Base-by-base conservation (phyloP, 2,888 invertebrate genomes). In the Apamea monoglypha region DNA sequence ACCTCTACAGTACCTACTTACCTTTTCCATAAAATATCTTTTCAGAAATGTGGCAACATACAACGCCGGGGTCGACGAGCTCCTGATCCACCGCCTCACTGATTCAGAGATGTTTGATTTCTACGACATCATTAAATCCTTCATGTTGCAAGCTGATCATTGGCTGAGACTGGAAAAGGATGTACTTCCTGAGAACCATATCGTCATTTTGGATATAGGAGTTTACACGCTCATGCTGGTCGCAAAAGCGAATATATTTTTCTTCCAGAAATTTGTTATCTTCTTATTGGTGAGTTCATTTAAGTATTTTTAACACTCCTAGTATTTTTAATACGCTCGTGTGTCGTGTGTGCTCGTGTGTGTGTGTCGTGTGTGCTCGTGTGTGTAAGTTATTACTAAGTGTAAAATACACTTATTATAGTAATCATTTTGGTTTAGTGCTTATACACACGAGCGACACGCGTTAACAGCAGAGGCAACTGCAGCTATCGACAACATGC, bases 191-290 rank as follows among this genome's bases (percentile, higher is more conserved):
- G 92, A 95, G 32, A 94, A 93, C 1, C 96, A 96, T 64, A 91
- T 95, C n/a, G 83, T 96, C 0, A 88, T 96, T 1, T 14, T 96
- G 7, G 96, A 96, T 66, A 91, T 96, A 61, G 93, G 94, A 63
- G 90, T 92, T 64, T 92, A 92, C 77, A 91, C 94, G 0, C 83
- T 96, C 2, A 93, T 90, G 71, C 90, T 96, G 29, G 78, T 96
- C 0, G 90, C 96, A 0, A 96, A 93, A 91, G 74, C 91, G 61
- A 96, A 96, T 76, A 83, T 96, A 18, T 94, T 96, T 89, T 94
- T 89, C 86, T 93, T 95, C 32, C 95, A 95, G 80, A 95, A 95
- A 85, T 95, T 95, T 66, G 25, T 95, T 2, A 50, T 94, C 3
- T 96, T 85, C 84, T 90, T 96, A 85, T 88, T 96, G 93, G 96